These are phyloP conservation scores for Drosophila truncata DNA, from an alignment of 1,140 invertebrate species.

Conservation along the genomic window DNA sequence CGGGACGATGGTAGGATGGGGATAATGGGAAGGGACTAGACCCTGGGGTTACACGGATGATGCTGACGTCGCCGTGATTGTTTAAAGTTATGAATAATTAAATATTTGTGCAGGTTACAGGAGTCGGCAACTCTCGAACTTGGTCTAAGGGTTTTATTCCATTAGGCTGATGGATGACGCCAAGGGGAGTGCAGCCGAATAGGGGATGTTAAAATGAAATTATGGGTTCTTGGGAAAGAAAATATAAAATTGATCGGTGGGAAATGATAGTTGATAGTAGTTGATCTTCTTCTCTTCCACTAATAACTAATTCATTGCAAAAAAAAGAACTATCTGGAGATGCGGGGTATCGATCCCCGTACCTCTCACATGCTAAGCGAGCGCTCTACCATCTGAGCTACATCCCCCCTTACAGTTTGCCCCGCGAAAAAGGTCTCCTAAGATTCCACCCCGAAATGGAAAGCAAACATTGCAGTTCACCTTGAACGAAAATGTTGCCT, in stretches of 20 bases:
- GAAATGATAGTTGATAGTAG: neutral
- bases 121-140: constrained; percentile 34
- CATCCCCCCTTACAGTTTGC: constrained; percentile 86
- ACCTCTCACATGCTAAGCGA: constrained; percentile 94
- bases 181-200: neutral
- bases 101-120: constrained; percentile 81
- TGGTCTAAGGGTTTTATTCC: constrained; percentile 19
- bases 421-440: neutral
- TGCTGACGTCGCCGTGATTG: constrained; percentile 77
- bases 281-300: neutral
- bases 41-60: constrained; percentile 70
- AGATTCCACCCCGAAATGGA: neutral
- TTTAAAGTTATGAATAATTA: constrained; percentile 85
- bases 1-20: constrained; percentile 1
- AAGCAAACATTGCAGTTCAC: constrained; percentile 20
- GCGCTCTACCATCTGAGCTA: constrained; percentile 95
- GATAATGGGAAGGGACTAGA: constrained; percentile 4
- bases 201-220: neutral
- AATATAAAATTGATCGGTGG: neutral
- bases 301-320: neutral
- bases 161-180: constrained; percentile 48
- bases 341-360: constrained; percentile 89
- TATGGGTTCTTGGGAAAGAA: neutral
- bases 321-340: constrained; percentile 87
- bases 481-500: constrained; percentile 17